Evolutionary conservation across 1,140 invertebrate species (phyloP), one percentile per base, ranked within the genome.

Genomic region (Diorhabda carinulata): DNA sequence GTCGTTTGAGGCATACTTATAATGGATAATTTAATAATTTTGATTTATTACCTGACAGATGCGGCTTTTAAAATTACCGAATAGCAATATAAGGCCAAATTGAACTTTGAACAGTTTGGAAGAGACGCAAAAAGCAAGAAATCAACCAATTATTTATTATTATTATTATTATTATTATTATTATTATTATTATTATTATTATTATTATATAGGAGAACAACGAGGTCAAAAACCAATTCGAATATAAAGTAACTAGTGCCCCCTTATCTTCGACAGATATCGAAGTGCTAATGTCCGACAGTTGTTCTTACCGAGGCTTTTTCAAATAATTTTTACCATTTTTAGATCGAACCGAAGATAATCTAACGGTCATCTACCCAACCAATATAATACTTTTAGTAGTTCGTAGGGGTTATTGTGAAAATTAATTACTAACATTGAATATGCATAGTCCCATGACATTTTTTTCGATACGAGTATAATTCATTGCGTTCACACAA

Each of bases 301-400:
- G 74, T 74, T 76, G 73, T 71, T 69, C 47, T 52, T 52, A 25
- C 25, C 25, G 25, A 25, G 69, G 70, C 66, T 66, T 69, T 67
- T 70, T 66, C 72, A 64, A 61, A 66, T 71, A 76, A 76, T 76
- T 76, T 76, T 76, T 74, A 74, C 70, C 75, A 76, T 76, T 76
- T 74, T 70, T 73, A 74, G 75, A 76, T 76, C 70, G 73, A 71
- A 70, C 74, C 72, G 70, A 40, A 73, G 75, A 76, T 76, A 76
- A 76, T 76, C 75, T 76, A 76, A 76, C 75, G 75, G 75, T 70
- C 73, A 76, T 76, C 74, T 76, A 76, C 74, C 60, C 67, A 68
- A 64, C 60, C 67, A 68, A 64, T 72, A 70, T 58, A 60, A 43
- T 44, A 43, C 57, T 57, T 56, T 67, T 56, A 52, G 42, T 25